phyloP scores from a whole-genome alignment of 2,113 vertebrate species.

The Pterocles orientalis region DNA sequence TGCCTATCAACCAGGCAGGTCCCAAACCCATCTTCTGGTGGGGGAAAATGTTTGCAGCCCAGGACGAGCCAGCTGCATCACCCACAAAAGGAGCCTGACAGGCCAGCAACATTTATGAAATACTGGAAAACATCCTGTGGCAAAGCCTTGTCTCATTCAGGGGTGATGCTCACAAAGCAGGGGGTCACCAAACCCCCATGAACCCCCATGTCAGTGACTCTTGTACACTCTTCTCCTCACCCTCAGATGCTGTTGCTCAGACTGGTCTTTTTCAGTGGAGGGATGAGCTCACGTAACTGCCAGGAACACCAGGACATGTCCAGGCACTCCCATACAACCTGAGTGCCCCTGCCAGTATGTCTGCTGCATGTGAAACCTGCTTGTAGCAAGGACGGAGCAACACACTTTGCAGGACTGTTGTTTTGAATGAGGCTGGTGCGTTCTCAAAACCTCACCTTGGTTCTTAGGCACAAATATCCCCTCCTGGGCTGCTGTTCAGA shows the following conservation, averaged over 20 bases:
- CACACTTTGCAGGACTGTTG: neutral
- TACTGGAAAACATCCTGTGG: neutral
- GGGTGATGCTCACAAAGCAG: neutral
- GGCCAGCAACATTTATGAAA: neutral
- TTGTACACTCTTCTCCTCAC: neutral
- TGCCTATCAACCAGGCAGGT: neutral
- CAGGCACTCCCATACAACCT: neutral
- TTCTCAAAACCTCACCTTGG: neutral
- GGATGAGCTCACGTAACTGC: neutral
- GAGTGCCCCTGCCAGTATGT: neutral
- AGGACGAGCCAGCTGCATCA: neutral
- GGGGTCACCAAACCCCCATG: neutral
- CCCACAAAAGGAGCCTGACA: neutral
- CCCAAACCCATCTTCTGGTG: neutral
- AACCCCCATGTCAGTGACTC: accelerated
- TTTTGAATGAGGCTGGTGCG: neutral
- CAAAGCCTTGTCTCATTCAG: neutral
- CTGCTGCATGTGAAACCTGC: neutral
- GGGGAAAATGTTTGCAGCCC: neutral
- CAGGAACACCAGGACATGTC: neutral
- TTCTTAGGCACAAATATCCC: neutral
- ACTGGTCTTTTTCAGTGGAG: neutral
- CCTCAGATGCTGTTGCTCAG: neutral
- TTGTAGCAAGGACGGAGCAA: neutral
- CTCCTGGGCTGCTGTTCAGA: neutral